Evolutionary conservation across 2,797 vertebrate genomes (phyloP).

Genomic region (Gymnothorax reevesii): DNA sequence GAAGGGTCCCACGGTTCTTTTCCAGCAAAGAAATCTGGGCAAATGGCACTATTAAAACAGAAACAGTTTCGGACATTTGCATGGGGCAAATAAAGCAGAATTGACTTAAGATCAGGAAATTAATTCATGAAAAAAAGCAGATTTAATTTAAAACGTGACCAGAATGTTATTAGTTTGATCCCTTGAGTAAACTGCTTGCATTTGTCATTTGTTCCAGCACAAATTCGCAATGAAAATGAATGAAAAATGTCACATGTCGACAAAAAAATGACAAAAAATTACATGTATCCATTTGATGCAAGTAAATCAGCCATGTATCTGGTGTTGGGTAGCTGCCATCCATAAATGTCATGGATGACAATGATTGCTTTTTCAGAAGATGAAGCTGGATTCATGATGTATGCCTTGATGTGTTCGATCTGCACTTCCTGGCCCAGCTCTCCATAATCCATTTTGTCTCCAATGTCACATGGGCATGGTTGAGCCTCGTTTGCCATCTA

Average conservation of each 20-base stretch:
- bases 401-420: slow-evolving; percentile 81
- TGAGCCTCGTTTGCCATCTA: slow-evolving; percentile 86
- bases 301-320: slow-evolving; percentile 90
- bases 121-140: background rate
- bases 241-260: background rate
- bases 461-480: slow-evolving; percentile 84
- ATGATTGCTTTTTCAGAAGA: slow-evolving; percentile 81
- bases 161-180: background rate
- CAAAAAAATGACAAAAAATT: slow-evolving; percentile 40
- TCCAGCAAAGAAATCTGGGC: slow-evolving; percentile 77
- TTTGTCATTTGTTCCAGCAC: background rate
- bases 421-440: slow-evolving; percentile 83
- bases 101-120: background rate
- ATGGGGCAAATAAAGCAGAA: background rate
- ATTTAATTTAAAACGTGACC: background rate
- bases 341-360: slow-evolving; percentile 86
- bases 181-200: background rate
- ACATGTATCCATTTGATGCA: slow-evolving; percentile 87
- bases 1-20: slow-evolving; percentile 74
- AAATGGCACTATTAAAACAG: slow-evolving; percentile 43
- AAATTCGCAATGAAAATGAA: background rate
- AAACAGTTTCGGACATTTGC: background rate
- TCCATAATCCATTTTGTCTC: slow-evolving; percentile 78
- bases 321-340: slow-evolving; percentile 88
- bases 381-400: slow-evolving; percentile 73